phyloP scores from a whole-genome alignment of 2,113 vertebrate genomes.

The Catharus fuscescens region DNA sequence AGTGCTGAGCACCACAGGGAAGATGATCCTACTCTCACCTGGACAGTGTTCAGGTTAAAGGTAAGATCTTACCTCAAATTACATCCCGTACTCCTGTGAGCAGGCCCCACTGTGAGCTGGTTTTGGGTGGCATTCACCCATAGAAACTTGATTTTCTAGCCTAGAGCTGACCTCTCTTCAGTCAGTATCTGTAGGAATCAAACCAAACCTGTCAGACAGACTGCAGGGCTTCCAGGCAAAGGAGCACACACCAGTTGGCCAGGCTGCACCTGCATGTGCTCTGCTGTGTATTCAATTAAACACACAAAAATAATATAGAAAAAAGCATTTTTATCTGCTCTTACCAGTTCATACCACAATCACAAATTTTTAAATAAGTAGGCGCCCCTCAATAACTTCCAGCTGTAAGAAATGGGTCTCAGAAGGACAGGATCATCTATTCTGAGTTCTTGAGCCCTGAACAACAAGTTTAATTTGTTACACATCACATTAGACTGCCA shows the following conservation, averaged over 20 bases:
- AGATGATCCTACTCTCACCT: neutral
- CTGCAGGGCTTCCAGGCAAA: neutral
- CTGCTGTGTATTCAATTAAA: neutral
- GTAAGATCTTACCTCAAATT: neutral
- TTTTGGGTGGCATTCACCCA: neutral
- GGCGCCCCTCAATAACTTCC: neutral
- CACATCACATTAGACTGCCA: neutral
- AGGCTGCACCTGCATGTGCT: neutral
- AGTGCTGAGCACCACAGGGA: neutral
- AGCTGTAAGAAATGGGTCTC: slow-evolving; percentile 9
- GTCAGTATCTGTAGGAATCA: neutral
- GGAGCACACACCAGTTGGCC: fast-evolving
- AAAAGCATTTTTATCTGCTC: neutral
- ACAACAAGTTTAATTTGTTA: neutral
- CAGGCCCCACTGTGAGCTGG: neutral
- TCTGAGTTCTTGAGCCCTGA: neutral
- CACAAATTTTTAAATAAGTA: neutral
- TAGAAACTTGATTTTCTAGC: neutral
- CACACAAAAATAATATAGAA: fast-evolving
- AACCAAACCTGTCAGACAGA: neutral
- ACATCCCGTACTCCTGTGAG: neutral
- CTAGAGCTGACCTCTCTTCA: neutral
- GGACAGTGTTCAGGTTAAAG: neutral
- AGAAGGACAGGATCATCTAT: neutral
- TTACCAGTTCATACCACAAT: neutral